Evolutionary conservation across 2,797 vertebrate species (phyloP), one percentile per base, ranked within the genome.

Genomic region (Sebastiscus tertius): DNA sequence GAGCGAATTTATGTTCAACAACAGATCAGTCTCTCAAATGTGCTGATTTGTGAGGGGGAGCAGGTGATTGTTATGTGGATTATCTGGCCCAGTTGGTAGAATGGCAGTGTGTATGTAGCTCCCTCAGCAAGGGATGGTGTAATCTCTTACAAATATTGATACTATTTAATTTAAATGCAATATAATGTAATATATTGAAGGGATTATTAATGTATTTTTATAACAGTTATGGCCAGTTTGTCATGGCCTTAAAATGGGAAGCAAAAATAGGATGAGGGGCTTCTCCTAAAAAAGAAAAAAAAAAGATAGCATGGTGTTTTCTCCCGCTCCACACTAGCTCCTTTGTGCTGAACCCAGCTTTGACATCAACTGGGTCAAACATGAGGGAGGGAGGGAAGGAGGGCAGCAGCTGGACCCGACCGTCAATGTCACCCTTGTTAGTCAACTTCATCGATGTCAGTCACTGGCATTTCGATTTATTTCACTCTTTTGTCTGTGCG

Each of bases 381-480:
- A 86, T 82, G 84, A 86, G 89, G 84, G 92, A 87, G 86, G 91
- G 92, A 84, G 89, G 89, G 88, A 89, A 69, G 79, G 89, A 89
- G 90, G 71, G 73, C 80, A 93, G 94, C 95, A 96, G 95, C 95
- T 96, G 95, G 93, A 94, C 87, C 88, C 83, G 64, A 90, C 89
- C 86, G 71, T 95, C 93, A 96, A 96, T 95, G 95, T 95, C 90
- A 94, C 93, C 95, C 92, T 96, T 96, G 95, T 95, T 95, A 88
- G 90, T 92, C 88, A 89, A 94, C 93, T 94, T 95, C 89, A 94
- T 95, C 94, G 88, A 93, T 90, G 93, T 95, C 93, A 91, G 81
- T 86, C 91, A 78, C 82, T 82, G 81, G 79, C 42, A 33, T 82
- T 89, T 78, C 52, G 12, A 91, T 93, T 92, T 90, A 92, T 94